Evolutionary conservation across 2,888 invertebrate species (phyloP).

Genomic region (Ophion obscuratus): DNA sequence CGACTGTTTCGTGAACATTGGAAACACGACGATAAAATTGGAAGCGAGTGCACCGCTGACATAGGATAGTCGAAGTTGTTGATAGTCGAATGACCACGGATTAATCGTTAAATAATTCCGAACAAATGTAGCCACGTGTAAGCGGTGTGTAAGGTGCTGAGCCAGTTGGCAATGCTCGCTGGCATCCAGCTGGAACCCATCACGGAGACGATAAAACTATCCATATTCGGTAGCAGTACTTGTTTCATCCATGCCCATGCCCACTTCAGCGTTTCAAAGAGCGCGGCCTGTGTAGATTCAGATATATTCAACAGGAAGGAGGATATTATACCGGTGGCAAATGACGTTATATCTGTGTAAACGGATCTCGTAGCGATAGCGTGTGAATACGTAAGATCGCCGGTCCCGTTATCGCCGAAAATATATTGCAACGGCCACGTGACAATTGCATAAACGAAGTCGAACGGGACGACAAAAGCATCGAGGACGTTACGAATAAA

Average conservation of each 20-base stretch:
- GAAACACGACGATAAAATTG: too few relatives aligned
- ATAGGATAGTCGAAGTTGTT: not conserved
- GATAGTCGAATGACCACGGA: not conserved
- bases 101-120: conserved; percentile 48
- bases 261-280: not conserved
- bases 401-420: conserved; percentile 2
- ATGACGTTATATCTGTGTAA: conserved; percentile 32
- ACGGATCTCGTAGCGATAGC: conserved; percentile 21
- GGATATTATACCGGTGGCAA: conserved; percentile 34
- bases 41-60: too few relatives aligned
- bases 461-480: conserved; percentile 2
- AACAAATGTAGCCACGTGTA: conserved; percentile 66
- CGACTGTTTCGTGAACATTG: too few relatives aligned
- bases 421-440: conserved; percentile 15
- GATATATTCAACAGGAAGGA: conserved; percentile 54
- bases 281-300: conserved; percentile 44
- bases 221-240: conserved; percentile 65
- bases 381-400: not conserved
- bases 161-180: conserved; percentile 7
- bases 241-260: conserved; percentile 58
- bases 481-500: conserved; percentile 22
- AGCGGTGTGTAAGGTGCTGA: conserved; percentile 56
- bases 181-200: conserved; percentile 58
- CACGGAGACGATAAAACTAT: conserved; percentile 50
- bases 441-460: conserved; percentile 2